phyloP scores from a whole-genome alignment of 2,797 vertebrate genomes.

The Enteromius trimaculatus region DNA sequence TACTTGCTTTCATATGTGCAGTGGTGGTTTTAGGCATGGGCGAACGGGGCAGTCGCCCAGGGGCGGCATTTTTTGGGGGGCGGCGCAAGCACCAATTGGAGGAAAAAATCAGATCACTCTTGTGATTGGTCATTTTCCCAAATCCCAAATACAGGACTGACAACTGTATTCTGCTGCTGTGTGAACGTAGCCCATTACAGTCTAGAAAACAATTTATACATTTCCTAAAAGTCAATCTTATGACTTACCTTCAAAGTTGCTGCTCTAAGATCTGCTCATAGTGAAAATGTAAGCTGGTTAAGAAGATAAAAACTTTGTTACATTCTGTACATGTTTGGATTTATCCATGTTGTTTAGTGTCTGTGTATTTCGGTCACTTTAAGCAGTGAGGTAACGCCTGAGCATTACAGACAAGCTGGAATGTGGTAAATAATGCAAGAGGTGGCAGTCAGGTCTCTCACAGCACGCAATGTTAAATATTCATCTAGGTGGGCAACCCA shows the following conservation, averaged over 20 bases:
- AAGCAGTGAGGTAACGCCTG: background rate
- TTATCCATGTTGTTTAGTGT: background rate
- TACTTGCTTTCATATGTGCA: too few relatives aligned
- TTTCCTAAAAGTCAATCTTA: background rate
- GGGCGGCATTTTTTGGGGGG: too few relatives aligned
- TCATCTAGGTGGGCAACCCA: slow-evolving; percentile 58
- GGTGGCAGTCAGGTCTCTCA: slow-evolving; percentile 50
- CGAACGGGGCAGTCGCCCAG: too few relatives aligned
- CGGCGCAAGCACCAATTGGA: too few relatives aligned
- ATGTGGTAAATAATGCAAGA: slow-evolving; percentile 61
- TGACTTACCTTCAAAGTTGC: background rate
- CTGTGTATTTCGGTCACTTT: background rate
- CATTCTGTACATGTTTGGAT: background rate
- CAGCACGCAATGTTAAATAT: slow-evolving; percentile 62
- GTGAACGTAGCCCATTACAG: background rate
- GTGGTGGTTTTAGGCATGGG: too few relatives aligned
- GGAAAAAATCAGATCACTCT: too few relatives aligned
- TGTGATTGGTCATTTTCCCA: too few relatives aligned
- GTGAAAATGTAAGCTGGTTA: background rate
- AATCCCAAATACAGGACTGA: too few relatives aligned
- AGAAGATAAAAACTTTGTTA: background rate
- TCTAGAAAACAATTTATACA: background rate
- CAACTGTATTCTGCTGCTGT: too few relatives aligned
- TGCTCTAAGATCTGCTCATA: background rate
- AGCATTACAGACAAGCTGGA: slow-evolving; percentile 23